Base-by-base conservation (phyloP, 2,113 vertebrate genomes). In the Erpornis zantholeuca region DNA sequence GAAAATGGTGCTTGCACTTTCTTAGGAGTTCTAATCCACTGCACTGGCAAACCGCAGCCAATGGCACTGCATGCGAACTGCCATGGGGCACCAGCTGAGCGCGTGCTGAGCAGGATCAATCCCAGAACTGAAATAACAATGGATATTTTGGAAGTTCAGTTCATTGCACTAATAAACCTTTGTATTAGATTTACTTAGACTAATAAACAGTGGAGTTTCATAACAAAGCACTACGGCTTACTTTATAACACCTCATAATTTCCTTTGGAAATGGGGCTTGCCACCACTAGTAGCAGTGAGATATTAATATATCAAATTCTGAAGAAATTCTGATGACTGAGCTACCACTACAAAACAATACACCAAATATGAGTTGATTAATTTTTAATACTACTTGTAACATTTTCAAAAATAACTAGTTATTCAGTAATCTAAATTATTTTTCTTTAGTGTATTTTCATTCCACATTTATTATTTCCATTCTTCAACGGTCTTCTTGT, bases 71-170 rank as follows among this genome's bases (percentile, higher is more conserved):
- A 80, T 15, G 66, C 27, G 25, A 18, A 72, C 75, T 94, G 91
- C 89, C 91, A 42, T 10, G 49, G 63, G 84, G 78, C 5, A 92
- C 65, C 9, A 1, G 70, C 61, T 82, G 93, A 79, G 44, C 3
- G 0, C 3, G 1, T 16, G 47, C 38, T 33, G 36, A 92, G 81
- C 70, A 76, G 77, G n/a, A 93, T 33, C 89, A 95, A 31, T 54
- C 82, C 84, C 73, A 91, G 50, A 96, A 93, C 75, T 88, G 89
- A 87, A 92, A 82, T 57, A 91, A 85, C 75, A 95, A 93, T 0
- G 53, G 56, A 29, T 80, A 90, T 52, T 94, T 83, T 29, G 24
- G 15, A 82, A 42, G 45, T 80, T 94, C 79, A 96, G 82, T 66
- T 93, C 59, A 56, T 59, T 53, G n/a, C n/a, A 47, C 45, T 69